These are phyloP conservation scores for Redunca redunca DNA, from an alignment of 2,113 vertebrate species.

Conservation along the genomic window DNA sequence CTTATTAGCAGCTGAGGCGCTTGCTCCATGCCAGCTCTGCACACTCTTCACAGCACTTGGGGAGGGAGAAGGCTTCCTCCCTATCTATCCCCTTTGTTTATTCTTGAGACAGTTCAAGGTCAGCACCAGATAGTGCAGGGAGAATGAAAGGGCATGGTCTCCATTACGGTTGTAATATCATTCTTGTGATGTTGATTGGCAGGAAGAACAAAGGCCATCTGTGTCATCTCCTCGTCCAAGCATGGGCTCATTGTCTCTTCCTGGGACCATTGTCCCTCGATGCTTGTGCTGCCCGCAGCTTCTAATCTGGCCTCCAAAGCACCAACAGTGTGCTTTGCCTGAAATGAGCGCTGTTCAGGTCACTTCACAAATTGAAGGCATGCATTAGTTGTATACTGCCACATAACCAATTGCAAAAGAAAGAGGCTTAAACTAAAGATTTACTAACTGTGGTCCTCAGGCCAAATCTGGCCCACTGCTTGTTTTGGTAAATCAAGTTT, in stretches of 20 bases:
- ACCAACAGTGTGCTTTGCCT: not conserved
- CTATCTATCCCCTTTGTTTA: not conserved
- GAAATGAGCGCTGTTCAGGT: not conserved
- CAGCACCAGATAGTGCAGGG: not conserved
- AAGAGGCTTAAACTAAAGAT: not conserved
- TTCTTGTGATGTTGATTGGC: not conserved
- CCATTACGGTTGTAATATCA: not conserved
- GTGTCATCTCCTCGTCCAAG: not conserved
- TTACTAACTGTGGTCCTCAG: not conserved
- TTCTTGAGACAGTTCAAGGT: not conserved
- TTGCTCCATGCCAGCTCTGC: not conserved
- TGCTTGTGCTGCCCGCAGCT: not conserved
- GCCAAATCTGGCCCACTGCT: not conserved
- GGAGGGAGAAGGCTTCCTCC: not conserved
- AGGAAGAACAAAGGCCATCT: not conserved
- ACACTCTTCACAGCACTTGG: not conserved
- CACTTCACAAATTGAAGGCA: not conserved
- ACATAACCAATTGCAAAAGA: not conserved
- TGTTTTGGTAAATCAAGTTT: constrained; percentile 20
- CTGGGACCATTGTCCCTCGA: not conserved
- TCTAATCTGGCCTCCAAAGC: not conserved
- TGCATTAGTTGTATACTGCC: not conserved
- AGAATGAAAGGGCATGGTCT: not conserved
- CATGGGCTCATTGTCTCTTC: not conserved
- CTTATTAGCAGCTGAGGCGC: not conserved